Percentiles rank a stretch among this genome's conserved stretches.
Conservation (phyloP, 2,797 vertebrate species). For the Huso huso region DNA sequence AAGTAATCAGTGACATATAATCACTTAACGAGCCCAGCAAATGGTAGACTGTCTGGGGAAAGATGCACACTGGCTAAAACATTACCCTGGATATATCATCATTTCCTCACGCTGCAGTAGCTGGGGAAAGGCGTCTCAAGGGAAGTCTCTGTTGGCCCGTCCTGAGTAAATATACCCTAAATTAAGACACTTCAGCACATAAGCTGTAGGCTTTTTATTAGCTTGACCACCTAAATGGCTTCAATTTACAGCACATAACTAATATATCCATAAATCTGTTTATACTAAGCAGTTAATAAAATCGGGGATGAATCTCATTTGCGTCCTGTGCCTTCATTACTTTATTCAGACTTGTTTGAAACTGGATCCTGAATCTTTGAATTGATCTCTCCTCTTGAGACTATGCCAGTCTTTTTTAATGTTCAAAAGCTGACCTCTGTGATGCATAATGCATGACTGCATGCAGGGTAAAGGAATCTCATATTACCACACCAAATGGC, state of each 20-base stretch:
- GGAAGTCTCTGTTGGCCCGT: too few species aligned
- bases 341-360: background rate
- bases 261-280: background rate
- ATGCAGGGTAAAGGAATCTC: background rate
- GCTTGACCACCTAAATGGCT: background rate
- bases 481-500: background rate
- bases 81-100: too few species aligned
- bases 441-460: background rate
- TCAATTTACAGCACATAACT: background rate
- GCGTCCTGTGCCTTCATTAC: background rate
- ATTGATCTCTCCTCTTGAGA: conserved; percentile 1
- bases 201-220: background rate
- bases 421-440: background rate
- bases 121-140: too few species aligned
- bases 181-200: too few species aligned
- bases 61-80: too few species aligned
- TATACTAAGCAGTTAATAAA: background rate
- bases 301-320: background rate
- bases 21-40: too few species aligned
- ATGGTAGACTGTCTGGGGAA: too few species aligned
- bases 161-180: too few species aligned
- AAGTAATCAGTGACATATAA: too few species aligned
- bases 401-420: background rate
- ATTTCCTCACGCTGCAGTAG: too few species aligned
- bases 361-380: background rate